phyloP scores from a whole-genome alignment of 2,888 invertebrate species.

The Blera fallax region DNA sequence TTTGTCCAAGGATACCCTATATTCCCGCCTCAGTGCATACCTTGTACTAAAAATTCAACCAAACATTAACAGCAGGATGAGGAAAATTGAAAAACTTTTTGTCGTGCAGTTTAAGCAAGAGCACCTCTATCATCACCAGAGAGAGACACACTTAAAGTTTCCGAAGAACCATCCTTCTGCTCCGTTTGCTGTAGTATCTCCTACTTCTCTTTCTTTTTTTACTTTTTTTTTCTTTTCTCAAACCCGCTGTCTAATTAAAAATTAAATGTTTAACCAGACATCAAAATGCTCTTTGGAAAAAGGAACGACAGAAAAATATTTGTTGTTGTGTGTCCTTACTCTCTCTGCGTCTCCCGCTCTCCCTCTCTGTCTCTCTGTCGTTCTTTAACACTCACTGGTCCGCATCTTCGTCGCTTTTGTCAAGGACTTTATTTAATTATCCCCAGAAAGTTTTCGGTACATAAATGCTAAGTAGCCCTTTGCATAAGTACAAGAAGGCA shows the following conservation, averaged over 20 bases:
- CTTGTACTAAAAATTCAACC: background rate
- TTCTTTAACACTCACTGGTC: background rate
- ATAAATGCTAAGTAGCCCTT: conserved; percentile 66
- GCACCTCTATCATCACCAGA: conserved; percentile 37
- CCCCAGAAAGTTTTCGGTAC: conserved; percentile 53
- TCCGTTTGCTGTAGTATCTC: background rate
- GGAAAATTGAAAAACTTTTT: conserved; percentile 42
- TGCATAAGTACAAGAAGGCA: conserved; percentile 48
- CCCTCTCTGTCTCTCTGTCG: conserved; percentile 2
- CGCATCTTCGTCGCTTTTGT: conserved; percentile 47
- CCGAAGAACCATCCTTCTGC: conserved; percentile 8
- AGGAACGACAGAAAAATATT: background rate
- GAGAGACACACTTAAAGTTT: conserved; percentile 43
- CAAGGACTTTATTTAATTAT: conserved; percentile 71
- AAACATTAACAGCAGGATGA: background rate
- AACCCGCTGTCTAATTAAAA: conserved; percentile 68
- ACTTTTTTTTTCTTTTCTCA: conserved; percentile 4
- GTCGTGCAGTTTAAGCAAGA: conserved; percentile 42
- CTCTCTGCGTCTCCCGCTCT: background rate
- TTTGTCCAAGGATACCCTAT: background rate
- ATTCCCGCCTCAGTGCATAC: background rate
- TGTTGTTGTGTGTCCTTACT: background rate
- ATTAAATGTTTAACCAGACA: conserved; percentile 72
- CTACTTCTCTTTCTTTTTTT: background rate
- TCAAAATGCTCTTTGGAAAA: conserved; percentile 58